phyloP scores from a whole-genome alignment of 2,113 vertebrate genomes.

The Noctilio leporinus region DNA sequence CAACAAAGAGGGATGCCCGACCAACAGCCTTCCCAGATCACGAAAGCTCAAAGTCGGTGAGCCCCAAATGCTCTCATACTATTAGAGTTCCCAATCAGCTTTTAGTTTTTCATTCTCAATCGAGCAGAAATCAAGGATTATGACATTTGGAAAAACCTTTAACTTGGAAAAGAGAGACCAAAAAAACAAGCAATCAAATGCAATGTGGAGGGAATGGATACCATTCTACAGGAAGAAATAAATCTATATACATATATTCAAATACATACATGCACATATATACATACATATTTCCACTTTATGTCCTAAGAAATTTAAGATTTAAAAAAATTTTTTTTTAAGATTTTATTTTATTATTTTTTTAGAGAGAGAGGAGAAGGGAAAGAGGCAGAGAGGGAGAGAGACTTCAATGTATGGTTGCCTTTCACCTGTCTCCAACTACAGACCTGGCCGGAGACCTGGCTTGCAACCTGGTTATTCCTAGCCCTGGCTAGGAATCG shows the following conservation, averaged over 20 bases:
- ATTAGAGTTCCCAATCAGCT: background rate
- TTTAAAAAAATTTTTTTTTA: background rate
- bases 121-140: constrained; percentile 1
- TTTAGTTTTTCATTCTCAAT: background rate
- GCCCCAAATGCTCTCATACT: background rate
- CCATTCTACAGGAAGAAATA: background rate
- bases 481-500: no score
- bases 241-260: background rate
- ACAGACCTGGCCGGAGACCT: no score
- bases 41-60: background rate
- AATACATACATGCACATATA: background rate
- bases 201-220: background rate
- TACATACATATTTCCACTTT: background rate
- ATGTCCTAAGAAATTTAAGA: background rate
- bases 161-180: background rate
- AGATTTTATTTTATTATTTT: no score
- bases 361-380: no score
- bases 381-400: no score
- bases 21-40: background rate
- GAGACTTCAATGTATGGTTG: no score
- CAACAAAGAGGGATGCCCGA: background rate
- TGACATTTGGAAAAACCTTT: background rate
- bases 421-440: no score
- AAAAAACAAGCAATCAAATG: background rate
- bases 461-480: no score